Evolutionary conservation across 1,140 invertebrate species (phyloP).

Genomic region (Reticulitermes speratus): DNA sequence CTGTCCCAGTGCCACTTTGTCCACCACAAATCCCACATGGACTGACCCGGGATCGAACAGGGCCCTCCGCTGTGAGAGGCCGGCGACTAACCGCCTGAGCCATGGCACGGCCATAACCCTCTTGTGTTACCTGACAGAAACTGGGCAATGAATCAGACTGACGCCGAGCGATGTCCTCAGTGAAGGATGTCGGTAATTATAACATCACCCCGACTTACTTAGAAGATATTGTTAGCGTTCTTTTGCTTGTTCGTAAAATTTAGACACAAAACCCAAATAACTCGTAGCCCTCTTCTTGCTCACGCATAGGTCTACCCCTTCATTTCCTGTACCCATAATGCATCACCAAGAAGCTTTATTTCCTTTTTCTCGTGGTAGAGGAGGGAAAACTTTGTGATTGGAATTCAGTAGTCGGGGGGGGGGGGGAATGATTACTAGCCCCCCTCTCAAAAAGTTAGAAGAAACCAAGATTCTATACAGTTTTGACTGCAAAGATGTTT

Average conservation of each 20-base stretch:
- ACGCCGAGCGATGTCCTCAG: no score
- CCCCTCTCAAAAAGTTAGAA: neutral
- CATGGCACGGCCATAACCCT: no score
- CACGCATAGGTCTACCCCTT: neutral
- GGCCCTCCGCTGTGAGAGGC: no score
- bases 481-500: neutral
- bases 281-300: neutral
- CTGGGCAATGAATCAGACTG: no score
- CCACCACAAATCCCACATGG: no score
- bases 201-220: neutral
- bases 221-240: neutral
- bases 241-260: neutral
- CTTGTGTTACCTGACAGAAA: no score
- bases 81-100: no score
- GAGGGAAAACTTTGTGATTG: conserved; percentile 11
- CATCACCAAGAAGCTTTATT: conserved; percentile 2
- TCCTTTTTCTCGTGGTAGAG: neutral
- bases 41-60: no score
- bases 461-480: neutral
- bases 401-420: neutral
- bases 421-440: neutral
- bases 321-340: conserved; percentile 18
- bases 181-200: no score
- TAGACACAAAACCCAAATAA: neutral
- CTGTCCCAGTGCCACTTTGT: no score